Evolutionary conservation across 2,113 vertebrate genomes (phyloP), one percentile per base, ranked within the genome.

Genomic region (Lamprotornis superbus): DNA sequence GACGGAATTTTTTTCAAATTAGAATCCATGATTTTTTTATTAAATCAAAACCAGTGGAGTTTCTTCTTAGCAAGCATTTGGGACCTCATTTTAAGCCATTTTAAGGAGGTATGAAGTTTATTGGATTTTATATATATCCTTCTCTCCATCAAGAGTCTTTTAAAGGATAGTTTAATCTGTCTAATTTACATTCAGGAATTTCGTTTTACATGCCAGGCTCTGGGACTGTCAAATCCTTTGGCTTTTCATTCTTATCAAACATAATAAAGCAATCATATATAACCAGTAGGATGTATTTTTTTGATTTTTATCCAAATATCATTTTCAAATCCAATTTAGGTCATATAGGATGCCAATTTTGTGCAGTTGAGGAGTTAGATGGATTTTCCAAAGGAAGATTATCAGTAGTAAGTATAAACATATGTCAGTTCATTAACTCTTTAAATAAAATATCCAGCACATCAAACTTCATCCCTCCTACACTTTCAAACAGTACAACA

Each of bases 121-220:
- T 87, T 97, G 95, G 97, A 95, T 90, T 96, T 97, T 83, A 97
- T 97, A 96, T 96, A 92, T 78, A 97, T 97, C 88, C 70, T 90
- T 94, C 87, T 96, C 84, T 95, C 94, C 89, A 97, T 96, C 84
- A 83, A 83, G 89, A 91, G 83, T 82, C 93, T 97, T 96, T 97
- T 96, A 97, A 97, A 97, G 87, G 95, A 94, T 93, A 70, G 84
- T 88, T 97, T 95, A 96, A 83, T 96, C 95, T 95, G 90, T 96
- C 90, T 86, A 97, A 98, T 98, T 98, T 97, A 94, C 94, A 95
- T 95, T 97, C 96, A 97, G 94, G 97, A 98, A 97, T 97, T 98
- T 96, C 79, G 94, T 96, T 97, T 97, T 90, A 96, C 55, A 69
- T 95, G 90, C 96, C 97, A 98, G 88, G 76, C 82, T 95, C 92